Evolutionary conservation across 1,140 invertebrate genomes (phyloP), one percentile per base, ranked within the genome.

Genomic region (Lasioglossum baleicum): DNA sequence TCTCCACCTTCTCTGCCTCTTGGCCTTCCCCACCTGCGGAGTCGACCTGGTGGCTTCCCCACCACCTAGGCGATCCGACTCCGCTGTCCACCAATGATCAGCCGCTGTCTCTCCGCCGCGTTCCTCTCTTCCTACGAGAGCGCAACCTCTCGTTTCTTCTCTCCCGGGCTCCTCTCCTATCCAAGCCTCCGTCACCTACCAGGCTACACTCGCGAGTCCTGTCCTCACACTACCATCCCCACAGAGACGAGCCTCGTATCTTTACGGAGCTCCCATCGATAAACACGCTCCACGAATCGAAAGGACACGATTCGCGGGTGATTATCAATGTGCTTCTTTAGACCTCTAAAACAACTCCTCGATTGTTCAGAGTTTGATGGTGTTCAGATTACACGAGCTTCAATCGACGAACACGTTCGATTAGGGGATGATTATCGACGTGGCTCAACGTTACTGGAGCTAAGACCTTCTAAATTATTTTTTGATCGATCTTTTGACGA

Each of bases 71-170:
- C 80, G 69, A 80, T 84, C 80, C 82, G 67, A 69, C 81, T 76
- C 35, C 56, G 75, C 81, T 91, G 91, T 90, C 90, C 91, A 87
- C 92, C 92, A 92, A 92, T 92, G 91, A 92, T 92, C 90, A 88
- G 86, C 90, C 87, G 88, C 88, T 92, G 90, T 92, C 90, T 91
- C 86, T 85, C 76, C 86, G 81, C 80, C 81, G 80, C 81, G 80
- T 83, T 81, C 51, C 77, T 68, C 83, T 80, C 83, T 80, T 70
- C 80, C 80, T 83, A 68, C 84, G 80, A 77, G 67, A 63, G 81
- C 80, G 80, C 80, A 72, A 82, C 83, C 76, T 86, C 80, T 85
- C 81, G 81, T 77, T 77, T 80, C 84, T 85, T 86, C 75, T 71
- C 73, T 82, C 75, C 70, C 60, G 42, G 71, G 64, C 63, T 75